Evolutionary conservation across 1,140 invertebrate species (phyloP).

Genomic region (Euwallacea similis): DNA sequence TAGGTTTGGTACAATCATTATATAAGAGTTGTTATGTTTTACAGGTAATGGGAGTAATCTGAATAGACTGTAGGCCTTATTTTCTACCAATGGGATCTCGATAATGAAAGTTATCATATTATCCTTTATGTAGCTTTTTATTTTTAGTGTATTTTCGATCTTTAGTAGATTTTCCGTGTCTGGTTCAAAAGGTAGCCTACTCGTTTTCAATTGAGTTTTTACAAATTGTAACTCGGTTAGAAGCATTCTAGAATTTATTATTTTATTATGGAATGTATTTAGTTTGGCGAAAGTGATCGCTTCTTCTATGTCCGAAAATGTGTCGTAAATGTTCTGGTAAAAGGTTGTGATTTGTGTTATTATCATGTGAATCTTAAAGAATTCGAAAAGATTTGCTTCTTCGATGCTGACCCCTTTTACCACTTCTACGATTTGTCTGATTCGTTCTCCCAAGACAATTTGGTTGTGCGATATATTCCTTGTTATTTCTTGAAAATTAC

Average conservation of each 20-base stretch:
- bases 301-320: slow-evolving; percentile 2
- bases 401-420: neutral
- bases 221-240: slow-evolving; percentile 2
- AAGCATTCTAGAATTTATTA: neutral
- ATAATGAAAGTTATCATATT: no score
- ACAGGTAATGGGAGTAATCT: no score
- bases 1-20: no score
- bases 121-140: no score
- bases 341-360: slow-evolving; percentile 18
- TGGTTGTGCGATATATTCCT: no score
- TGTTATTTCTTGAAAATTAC: slow-evolving; percentile 7
- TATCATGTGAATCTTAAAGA: slow-evolving; percentile 9
- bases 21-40: no score
- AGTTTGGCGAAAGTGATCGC: slow-evolving; percentile 30
- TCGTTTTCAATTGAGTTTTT: no score
- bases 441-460: slow-evolving; percentile 5
- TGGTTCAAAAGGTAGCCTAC: no score
- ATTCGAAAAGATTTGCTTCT: neutral
- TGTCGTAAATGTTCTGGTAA: slow-evolving; percentile 13
- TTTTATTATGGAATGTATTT: slow-evolving; percentile 24
- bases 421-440: neutral
- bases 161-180: no score
- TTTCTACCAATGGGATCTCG: no score
- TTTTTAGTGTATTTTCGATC: no score
- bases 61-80: no score